These are phyloP conservation scores for Drosophila pullipes DNA, from an alignment of 2,888 invertebrate species.

Conservation along the genomic window DNA sequence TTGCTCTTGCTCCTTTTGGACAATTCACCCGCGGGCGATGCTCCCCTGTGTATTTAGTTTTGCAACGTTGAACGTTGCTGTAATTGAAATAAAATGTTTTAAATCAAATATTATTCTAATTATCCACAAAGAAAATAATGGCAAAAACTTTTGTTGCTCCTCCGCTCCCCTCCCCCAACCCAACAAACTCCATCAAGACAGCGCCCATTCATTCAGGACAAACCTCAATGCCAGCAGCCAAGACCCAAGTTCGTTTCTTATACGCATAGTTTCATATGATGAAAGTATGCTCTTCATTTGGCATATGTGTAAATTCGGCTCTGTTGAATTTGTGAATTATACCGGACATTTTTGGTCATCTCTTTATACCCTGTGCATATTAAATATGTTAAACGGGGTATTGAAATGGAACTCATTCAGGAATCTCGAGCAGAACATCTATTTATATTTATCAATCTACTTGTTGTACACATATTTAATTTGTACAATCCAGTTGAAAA, in stretches of 20 bases:
- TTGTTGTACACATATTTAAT: not conserved
- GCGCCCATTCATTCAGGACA: not conserved
- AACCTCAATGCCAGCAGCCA: conserved; percentile 1
- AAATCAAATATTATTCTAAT: conserved; percentile 81
- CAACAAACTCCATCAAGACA: not conserved
- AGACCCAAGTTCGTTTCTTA: conserved; percentile 6
- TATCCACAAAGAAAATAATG: conserved; percentile 75
- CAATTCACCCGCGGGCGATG: conserved; percentile 53
- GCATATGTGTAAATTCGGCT: conserved; percentile 7
- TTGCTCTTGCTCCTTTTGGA: conserved; percentile 48
- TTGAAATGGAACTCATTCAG: no score
- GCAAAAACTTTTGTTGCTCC: conserved; percentile 47
- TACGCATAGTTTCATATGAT: conserved; percentile 27
- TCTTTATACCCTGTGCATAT: not conserved
- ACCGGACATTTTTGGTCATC: not conserved
- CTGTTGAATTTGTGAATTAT: conserved; percentile 11
- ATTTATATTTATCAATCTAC: not conserved
- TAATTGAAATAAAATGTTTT: conserved; percentile 82
- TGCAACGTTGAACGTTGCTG: conserved; percentile 37
- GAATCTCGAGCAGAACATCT: not conserved
- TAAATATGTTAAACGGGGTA: not conserved
- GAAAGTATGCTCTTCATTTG: conserved; percentile 5
- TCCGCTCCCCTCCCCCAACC: accelerated
- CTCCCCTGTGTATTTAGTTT: conserved; percentile 62
- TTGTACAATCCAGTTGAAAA: not conserved